Evolutionary conservation across 2,113 vertebrate species (phyloP).

Genomic region (Ophiodon elongatus): DNA sequence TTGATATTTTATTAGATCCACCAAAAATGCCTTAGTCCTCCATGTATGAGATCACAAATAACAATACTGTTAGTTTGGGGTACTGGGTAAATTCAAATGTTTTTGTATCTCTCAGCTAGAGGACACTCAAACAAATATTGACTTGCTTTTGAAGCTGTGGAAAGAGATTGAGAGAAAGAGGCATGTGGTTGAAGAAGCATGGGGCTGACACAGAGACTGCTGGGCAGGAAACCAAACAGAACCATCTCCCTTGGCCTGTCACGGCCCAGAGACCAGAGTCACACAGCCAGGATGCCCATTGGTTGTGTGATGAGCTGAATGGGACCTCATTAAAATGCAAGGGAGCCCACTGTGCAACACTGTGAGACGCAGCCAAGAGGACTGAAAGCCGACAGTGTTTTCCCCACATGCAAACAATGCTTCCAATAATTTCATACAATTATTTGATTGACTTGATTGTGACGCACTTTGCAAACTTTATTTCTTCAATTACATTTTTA

Average conservation of each 20-base stretch:
- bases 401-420: conserved; percentile 18
- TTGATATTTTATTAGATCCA: not conserved
- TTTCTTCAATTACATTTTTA: not conserved
- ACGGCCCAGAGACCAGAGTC: conserved; percentile 26
- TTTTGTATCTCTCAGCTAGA: conserved; percentile 27
- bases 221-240: conserved; percentile 56
- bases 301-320: conserved; percentile 62
- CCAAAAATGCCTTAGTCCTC: not conserved
- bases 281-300: conserved; percentile 51
- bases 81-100: not conserved
- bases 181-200: conserved; percentile 31
- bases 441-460: not conserved
- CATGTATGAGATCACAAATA: not conserved
- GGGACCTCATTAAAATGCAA: conserved; percentile 74
- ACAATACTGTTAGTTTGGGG: not conserved
- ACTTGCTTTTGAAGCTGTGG: conserved; percentile 33
- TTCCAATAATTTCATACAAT: conserved; percentile 17
- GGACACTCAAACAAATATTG: conserved; percentile 62
- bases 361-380: conserved; percentile 45
- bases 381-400: conserved; percentile 49
- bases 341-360: conserved; percentile 49
- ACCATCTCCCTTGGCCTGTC: conserved; percentile 44
- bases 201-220: conserved; percentile 42
- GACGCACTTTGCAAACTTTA: conserved; percentile 12
- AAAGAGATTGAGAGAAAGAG: conserved; percentile 24